Percentiles rank a stretch among this genome's conserved stretches.
Evolutionary conservation across 2,888 invertebrate genomes (phyloP).

Genomic region (Hydroisotoma schaefferi): DNA sequence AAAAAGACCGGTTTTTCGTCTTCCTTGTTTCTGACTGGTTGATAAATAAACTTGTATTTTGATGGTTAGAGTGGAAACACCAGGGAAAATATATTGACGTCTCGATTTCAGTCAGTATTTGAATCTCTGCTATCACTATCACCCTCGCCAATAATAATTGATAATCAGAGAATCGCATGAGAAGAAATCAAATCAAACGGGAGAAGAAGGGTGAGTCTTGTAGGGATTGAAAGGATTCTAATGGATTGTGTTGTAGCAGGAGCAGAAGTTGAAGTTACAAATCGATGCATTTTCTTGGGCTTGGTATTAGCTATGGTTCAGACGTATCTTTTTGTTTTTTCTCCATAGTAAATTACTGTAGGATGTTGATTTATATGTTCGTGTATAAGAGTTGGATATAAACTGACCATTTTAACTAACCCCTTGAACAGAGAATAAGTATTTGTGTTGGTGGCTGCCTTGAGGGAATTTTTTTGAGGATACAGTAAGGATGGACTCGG

Average conservation of each 20-base stretch:
- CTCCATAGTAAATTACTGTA: too few relatives aligned
- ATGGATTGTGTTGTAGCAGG: background rate
- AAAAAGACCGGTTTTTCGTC: background rate
- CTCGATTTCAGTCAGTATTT: background rate
- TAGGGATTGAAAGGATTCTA: too few relatives aligned
- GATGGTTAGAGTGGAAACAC: background rate
- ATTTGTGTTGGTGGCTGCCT: too few relatives aligned
- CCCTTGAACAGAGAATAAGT: too few relatives aligned
- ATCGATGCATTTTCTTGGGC: background rate
- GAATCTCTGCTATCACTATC: background rate
- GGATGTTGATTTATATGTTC: too few relatives aligned
- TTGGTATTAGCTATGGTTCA: background rate
- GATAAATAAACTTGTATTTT: slow-evolving; percentile 2
- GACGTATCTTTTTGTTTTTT: too few relatives aligned
- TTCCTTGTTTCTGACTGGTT: slow-evolving; percentile 1
- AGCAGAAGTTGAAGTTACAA: background rate
- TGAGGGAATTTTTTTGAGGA: too few relatives aligned
- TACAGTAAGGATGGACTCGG: too few relatives aligned
- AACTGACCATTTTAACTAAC: too few relatives aligned
- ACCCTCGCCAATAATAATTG: background rate
- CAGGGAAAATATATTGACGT: background rate
- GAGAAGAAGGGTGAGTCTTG: background rate
- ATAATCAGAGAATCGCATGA: background rate
- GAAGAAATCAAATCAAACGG: background rate
- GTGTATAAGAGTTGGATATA: too few relatives aligned